Percentiles rank a stretch among this genome's conserved stretches.
phyloP scores from a whole-genome alignment of 2,797 vertebrate genomes.

The Somateria mollissima region DNA sequence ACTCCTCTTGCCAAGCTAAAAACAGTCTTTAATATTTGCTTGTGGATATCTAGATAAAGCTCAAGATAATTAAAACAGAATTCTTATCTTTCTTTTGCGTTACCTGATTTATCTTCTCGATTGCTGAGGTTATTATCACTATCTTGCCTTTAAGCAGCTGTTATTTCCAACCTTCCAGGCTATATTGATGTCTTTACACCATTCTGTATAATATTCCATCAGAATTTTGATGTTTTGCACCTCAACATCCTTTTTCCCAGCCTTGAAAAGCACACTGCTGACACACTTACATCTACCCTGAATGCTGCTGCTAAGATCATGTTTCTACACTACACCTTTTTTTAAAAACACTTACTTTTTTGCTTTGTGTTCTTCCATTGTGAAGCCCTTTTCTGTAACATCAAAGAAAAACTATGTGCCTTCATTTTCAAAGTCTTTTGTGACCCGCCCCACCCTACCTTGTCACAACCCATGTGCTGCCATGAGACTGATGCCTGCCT shows the following conservation, averaged over 20 bases:
- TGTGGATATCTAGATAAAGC: not conserved
- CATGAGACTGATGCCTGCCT: not conserved
- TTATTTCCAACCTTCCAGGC: not conserved
- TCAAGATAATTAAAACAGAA: not conserved
- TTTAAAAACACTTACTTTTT: not conserved
- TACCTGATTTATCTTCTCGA: not conserved
- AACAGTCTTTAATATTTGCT: not conserved
- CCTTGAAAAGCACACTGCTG: not conserved
- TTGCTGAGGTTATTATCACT: not conserved
- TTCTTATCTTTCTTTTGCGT: not conserved
- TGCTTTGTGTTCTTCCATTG: not conserved
- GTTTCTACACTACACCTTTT: not conserved
- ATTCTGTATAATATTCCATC: not conserved
- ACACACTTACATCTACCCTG: not conserved
- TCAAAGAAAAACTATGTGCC: not conserved
- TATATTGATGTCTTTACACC: not conserved
- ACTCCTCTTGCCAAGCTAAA: not conserved
- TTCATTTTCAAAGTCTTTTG: constrained; percentile 3
- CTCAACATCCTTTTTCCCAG: not conserved
- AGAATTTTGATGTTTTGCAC: not conserved
- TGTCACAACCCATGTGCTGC: constrained; percentile 13
- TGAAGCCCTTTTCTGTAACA: not conserved
- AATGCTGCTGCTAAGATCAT: not conserved
- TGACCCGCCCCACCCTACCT: not conserved
- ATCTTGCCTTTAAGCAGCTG: not conserved